These are phyloP conservation scores for Archips crataeganus DNA, from an alignment of 2,888 invertebrate species.

Conservation along the genomic window DNA sequence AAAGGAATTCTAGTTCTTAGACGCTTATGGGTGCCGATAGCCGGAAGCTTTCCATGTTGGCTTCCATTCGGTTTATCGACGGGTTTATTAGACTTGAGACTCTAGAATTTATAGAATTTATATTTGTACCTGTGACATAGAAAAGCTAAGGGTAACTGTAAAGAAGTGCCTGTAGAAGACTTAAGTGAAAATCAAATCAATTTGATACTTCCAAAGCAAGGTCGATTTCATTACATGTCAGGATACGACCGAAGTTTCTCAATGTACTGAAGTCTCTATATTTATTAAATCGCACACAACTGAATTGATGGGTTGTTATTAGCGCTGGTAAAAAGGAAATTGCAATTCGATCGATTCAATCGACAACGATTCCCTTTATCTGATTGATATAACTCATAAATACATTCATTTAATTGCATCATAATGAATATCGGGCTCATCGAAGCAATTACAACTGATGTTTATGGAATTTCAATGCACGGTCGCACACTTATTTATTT, in stretches of 20 bases:
- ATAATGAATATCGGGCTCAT: slow-evolving; percentile 42
- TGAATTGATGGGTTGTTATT: slow-evolving; percentile 26
- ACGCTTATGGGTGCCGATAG: slow-evolving; percentile 2
- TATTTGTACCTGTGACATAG: background rate
- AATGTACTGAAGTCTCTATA: background rate
- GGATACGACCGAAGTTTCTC: background rate
- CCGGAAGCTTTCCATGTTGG: slow-evolving; percentile 1
- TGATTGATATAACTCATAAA: slow-evolving; percentile 53
- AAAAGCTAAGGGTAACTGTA: background rate
- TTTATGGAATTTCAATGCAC: slow-evolving; percentile 61
- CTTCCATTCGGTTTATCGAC: background rate
- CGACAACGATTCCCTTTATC: slow-evolving; percentile 32
- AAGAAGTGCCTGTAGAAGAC: background rate
- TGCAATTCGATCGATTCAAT: slow-evolving; percentile 16
- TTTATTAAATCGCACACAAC: slow-evolving; percentile 13
- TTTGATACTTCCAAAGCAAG: background rate
- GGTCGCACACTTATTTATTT: slow-evolving; percentile 65
- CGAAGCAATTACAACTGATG: slow-evolving; percentile 57
- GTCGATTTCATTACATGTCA: background rate
- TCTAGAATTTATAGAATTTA: no score
- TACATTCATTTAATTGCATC: slow-evolving; percentile 51
- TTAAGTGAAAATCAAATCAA: background rate
- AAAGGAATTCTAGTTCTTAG: slow-evolving; percentile 4
- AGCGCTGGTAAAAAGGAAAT: slow-evolving; percentile 17
- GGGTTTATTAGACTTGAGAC: background rate